Evolutionary conservation across 2,113 vertebrate genomes (phyloP), one percentile per base, ranked within the genome.

Genomic region (Fulica atra): DNA sequence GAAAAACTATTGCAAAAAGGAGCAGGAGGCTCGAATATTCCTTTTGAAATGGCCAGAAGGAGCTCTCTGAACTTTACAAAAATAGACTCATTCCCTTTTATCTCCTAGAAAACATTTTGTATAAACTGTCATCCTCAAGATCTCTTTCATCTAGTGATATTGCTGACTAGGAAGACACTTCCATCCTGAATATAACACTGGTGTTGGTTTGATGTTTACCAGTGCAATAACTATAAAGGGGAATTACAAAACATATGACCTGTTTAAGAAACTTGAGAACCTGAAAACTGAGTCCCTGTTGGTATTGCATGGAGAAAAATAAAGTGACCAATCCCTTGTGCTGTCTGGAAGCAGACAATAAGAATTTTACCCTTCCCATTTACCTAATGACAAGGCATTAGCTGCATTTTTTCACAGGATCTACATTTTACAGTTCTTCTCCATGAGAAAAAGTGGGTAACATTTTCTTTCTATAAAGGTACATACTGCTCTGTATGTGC

Each of bases 21-120:
- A 0, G 3, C 1, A 3, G 4, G 6, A 18, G 4, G 8, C 6
- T 59, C 14, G 86, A 42, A 44, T 7, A 1, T 50, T 92, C 18
- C 13, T 64, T 88, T 68, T 71, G 42, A 79, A 66, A 86, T 15
- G 4, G 21, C 9, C n/a, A 80, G 31, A 14, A 89, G 16, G 19
- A 79, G 5, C 7, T n/a, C 15, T 33, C n/a, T 63, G 25, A 63
- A 68, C 11, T 50, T 63, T 14, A 40, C 11, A 31, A 31, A 74
- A 74, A 79, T 1, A 71, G 15, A 68, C 8, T 3, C 6, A 31
- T 68, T 88, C 25, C 18, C 38, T 40, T 64, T 74, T 61, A 57
- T 68, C 21, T 57, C 28, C 61, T 59, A 31, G 48, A 38, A 81
- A 78, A 53, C 35, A 53, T 9, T 65, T 42, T 38, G 10, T 65